Evolutionary conservation across 2,113 vertebrate genomes (phyloP), one percentile per base, ranked within the genome.

Genomic region (Entelurus aequoreus): DNA sequence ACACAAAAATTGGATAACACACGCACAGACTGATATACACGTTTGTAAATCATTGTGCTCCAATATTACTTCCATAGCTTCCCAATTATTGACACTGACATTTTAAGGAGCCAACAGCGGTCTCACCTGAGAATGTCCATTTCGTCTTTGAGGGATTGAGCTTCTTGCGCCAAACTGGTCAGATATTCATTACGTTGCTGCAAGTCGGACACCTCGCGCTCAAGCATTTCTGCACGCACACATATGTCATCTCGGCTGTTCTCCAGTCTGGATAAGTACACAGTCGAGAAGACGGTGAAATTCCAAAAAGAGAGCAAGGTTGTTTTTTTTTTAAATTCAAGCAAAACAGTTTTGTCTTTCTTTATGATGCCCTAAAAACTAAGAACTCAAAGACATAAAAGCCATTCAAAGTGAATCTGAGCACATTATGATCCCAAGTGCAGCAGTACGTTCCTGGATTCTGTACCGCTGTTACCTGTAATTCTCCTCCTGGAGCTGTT

Each of bases 401-500:
- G 28, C 28, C 13, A 14, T 3, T 35, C 44, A 47, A 48, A 48
- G 19, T 28, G 28, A 28, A 28, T 28, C 4, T 28, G 4, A 4
- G 28, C 28, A 53, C 19, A 53, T 6, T 53, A 53, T 8, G 5
- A 53, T 19, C 5, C 21, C 14, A 53, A 7, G 5, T 11, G 2
- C n/a, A 51, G 19, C 3, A 28, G 13, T 12, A 14, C 12, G 4
- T 49, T 49, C 48, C 12, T 4, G 11, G 47, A 54, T 21, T 48
- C 9, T 14, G 13, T 13, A 12, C 9, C 5, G 5, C 6, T n/a
- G 38, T 21, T 76, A 95, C 94, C 94, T 93, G 90, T 93, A 94
- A 69, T 93, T 96, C 78, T 96, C 94, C 74, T 96, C 94, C 74
- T 95, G 94, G 5, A 96, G 87, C 84, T 94, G 93, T 65, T 95